A percentile compares a stretch with the other conserved stretches of the same genome.
These are phyloP conservation scores for Montifringilla adamsi DNA, from an alignment of 2,113 vertebrate species.

Conservation along the genomic window DNA sequence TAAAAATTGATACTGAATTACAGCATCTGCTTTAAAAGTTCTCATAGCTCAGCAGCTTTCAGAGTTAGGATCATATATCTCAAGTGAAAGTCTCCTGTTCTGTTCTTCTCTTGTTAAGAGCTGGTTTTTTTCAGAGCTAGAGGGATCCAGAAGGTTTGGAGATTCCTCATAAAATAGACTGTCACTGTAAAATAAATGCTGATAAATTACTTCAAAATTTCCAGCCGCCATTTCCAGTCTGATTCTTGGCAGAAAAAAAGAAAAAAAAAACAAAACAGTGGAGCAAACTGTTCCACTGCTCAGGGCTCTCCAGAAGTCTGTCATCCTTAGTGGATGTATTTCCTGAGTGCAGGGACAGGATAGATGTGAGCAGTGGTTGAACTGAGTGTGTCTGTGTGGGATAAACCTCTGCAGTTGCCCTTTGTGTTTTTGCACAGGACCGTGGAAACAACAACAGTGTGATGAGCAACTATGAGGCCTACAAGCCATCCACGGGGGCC, in stretches of 20 bases:
- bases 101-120: not conserved
- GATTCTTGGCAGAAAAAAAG: not conserved
- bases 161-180: not conserved
- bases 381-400: not conserved
- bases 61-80: not conserved
- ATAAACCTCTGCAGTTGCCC: not conserved
- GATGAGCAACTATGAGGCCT: conserved; percentile 89
- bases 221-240: not conserved
- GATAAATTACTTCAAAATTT: not conserved
- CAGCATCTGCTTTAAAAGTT: not conserved
- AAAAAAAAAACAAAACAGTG: not conserved
- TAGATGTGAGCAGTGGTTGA: not conserved
- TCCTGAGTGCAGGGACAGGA: not conserved
- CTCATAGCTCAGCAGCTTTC: not conserved
- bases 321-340: not conserved
- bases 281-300: not conserved
- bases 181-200: not conserved
- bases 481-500: conserved; percentile 88
- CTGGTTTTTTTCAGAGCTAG: not conserved
- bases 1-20: not conserved
- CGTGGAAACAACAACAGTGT: conserved; percentile 79
- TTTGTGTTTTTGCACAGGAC: conserved; percentile 74
- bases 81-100: not conserved
- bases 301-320: not conserved
- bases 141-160: not conserved